These are phyloP conservation scores for Salvator merianae DNA, from an alignment of 2,113 vertebrate genomes.

Conservation along the genomic window DNA sequence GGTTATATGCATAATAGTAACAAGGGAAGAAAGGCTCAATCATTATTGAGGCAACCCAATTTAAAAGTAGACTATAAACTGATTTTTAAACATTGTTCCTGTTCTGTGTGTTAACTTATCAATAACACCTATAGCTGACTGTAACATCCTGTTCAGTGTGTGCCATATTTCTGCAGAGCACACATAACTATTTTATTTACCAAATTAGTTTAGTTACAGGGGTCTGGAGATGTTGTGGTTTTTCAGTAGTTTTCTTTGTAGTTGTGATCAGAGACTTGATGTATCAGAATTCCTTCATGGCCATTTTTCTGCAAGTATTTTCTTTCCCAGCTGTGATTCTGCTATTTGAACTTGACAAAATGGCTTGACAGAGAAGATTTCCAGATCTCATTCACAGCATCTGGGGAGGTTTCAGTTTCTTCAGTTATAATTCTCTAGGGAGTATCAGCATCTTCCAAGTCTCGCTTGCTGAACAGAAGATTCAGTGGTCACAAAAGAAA, in stretches of 20 bases:
- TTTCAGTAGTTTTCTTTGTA: conserved; percentile 2
- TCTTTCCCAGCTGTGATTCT: conserved; percentile 47
- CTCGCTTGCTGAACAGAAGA: conserved; percentile 10
- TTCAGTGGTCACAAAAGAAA: conserved; percentile 40
- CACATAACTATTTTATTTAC: background rate
- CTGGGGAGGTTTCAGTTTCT: conserved; percentile 55
- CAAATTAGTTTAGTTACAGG: background rate
- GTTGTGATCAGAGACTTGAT: background rate
- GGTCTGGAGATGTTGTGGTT: background rate
- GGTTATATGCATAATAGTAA: background rate
- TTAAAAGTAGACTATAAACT: background rate
- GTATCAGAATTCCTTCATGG: conserved; percentile 29
- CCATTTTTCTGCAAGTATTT: conserved; percentile 42
- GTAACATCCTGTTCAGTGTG: background rate
- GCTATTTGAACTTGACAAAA: conserved; percentile 45
- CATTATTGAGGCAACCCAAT: background rate
- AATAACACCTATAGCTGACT: background rate
- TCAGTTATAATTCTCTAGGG: conserved; percentile 46
- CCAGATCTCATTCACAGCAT: conserved; percentile 44
- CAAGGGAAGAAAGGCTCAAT: background rate
- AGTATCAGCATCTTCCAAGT: conserved; percentile 3
- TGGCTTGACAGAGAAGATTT: conserved; percentile 49
- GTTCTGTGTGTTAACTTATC: background rate
- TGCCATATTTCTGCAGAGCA: background rate
- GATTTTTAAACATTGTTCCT: background rate